phyloP scores from a whole-genome alignment of 1,140 invertebrate genomes.

The Drosophila subobscura region DNA sequence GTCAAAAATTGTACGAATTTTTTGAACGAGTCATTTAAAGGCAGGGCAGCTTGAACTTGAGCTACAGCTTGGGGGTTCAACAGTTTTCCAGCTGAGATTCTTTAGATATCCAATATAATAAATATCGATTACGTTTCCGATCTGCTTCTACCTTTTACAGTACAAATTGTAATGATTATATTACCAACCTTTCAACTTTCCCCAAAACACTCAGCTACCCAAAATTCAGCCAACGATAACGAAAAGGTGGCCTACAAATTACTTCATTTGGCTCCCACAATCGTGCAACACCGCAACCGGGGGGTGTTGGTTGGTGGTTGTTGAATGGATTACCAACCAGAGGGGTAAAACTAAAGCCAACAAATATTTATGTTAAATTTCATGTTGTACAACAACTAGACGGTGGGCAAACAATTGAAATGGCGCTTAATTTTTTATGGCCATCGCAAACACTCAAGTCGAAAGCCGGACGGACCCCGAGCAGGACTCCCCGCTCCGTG shows the following conservation, averaged over 20 bases:
- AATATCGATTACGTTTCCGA: too few relatives aligned
- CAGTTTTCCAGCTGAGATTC: too few relatives aligned
- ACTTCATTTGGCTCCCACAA: slow-evolving; percentile 59
- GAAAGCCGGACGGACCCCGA: slow-evolving; percentile 28
- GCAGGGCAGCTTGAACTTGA: too few relatives aligned
- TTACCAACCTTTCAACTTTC: slow-evolving; percentile 1
- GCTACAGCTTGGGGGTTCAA: too few relatives aligned
- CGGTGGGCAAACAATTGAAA: slow-evolving; percentile 65
- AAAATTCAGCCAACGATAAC: neutral
- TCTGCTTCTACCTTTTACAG: too few relatives aligned
- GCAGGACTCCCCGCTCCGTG: too few relatives aligned
- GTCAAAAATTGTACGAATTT: too few relatives aligned
- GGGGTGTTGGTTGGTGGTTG: too few relatives aligned
- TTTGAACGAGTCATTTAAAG: too few relatives aligned
- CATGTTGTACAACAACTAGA: slow-evolving; percentile 65
- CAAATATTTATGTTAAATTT: slow-evolving; percentile 74
- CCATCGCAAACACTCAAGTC: slow-evolving; percentile 76
- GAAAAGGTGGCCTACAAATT: slow-evolving; percentile 68
- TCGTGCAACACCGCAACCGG: slow-evolving; percentile 12
- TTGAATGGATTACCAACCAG: neutral
- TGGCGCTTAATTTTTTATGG: slow-evolving; percentile 79
- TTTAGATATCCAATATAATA: too few relatives aligned
- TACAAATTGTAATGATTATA: neutral
- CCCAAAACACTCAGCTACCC: neutral
- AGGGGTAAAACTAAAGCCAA: slow-evolving; percentile 45